Base-by-base conservation (phyloP, 2,888 invertebrate species). In the Drosophila histrio region DNA sequence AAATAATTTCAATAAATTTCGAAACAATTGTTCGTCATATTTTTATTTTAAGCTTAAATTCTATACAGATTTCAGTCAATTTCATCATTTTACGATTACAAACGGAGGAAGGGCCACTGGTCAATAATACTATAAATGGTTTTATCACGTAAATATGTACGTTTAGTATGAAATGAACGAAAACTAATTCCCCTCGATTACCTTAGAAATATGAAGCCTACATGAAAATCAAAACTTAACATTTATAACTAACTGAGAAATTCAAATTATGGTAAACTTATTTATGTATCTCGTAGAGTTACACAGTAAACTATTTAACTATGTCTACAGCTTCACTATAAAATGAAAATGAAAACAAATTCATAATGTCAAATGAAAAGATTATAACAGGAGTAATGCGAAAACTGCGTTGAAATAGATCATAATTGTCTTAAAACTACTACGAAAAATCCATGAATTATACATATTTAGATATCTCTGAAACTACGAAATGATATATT, bases 1-100 rank as follows among this genome's bases (percentile, higher is more conserved):
- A 53, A 53, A 43, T 17, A 63, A 59, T 69, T 72, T 44, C 44
- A 81, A 75, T 84, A 87, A 82, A 87, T 81, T 64, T 72, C 72
- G 65, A 78, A 82, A 84, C 75, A 77, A 69, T 71, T 81, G 81
- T 53, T 75, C 52, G 54, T 62, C 62, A 84, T 70, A 87, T 77
- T 80, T 81, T 82, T 82, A 82, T 82, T 81, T 84, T 68, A 86
- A 86, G 81, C 67, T 59, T 41, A 71, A 80, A 72, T 67, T 77
- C 68, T 74, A 58, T 7, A 63, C 11, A 74, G 68, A 62, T 81
- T 81, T 84, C 87, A 81, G 81, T 81, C 63, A 44, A 65, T 53
- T 53, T 50, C 77, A 67, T 49, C 87, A 49, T 7, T 53, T 60
- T 36, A 21, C 57, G 52, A 34, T 19, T 22, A 46, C 62, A 63